Base-by-base conservation (phyloP, 1,140 invertebrate species). In the Phthorimaea operculella region DNA sequence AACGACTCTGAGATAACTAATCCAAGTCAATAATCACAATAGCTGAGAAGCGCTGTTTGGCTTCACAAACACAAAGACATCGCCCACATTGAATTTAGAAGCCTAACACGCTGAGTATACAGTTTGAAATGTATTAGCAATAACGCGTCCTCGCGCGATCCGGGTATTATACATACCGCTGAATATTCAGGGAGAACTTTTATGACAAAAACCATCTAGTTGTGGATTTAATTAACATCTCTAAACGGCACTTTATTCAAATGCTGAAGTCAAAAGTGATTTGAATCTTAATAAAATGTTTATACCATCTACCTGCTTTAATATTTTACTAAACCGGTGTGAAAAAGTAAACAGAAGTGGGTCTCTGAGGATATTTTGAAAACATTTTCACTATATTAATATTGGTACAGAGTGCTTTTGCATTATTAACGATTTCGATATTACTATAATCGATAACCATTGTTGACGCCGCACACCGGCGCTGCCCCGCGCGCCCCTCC, bases 161-260 rank as follows among this genome's bases (percentile, higher is more conserved):
- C 21, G 21, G 36, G 36, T 39, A n/a, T 39, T 39, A 39, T n/a
- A 39, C 36, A 51, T 55, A 59, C 56, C 52, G 17, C 28, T 57
- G 54, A 44, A 57, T 52, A 53, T 54, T 62, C 57, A 54, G 39
- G 53, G 59, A 69, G 57, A 69, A 63, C 58, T 66, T 70, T 64
- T 70, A 67, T 63, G 58, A 62, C 56, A 57, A 55, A 50, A 64
- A 60, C 64, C 62, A 61, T 57, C 57, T 70, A 42, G 51, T 55
- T 56, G 52, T 57, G 62, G 59, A 61, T 67, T 70, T 67, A 70
- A 70, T 70, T 70, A 67, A 63, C 58, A 57, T 28, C 21, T 28
- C 21, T 28, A 28, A 28, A 28, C 21, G 21, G 6, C 21, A 28
- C 21, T 28, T 28, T 28, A 28, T 28, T 28, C 21, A 28, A 28